Evolutionary conservation across 64 coral and sea anemone species (phyloP), one percentile per base, ranked within the genome.

Genomic region (Porites australiensis): DNA sequence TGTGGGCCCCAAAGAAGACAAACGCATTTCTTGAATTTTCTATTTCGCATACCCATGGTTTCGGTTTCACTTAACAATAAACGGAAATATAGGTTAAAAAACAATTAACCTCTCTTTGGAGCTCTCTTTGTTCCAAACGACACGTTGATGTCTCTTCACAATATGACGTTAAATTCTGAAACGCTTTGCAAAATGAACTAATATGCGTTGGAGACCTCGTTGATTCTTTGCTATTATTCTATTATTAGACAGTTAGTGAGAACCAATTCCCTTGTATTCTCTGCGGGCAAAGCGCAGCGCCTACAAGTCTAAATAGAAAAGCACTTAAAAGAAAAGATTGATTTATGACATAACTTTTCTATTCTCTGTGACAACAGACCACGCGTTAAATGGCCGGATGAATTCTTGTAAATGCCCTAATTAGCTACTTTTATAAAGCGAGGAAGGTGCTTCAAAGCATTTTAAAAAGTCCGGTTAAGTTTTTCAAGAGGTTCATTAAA

Each of bases 51-150:
- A 84, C 63, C 19, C 46, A 5, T 3, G 63, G 81, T 84, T 84
- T 65, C 43, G 81, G 81, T 84, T 84, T 84, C 81, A 84, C 18
- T 84, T 84, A 84, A 84, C 81, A 84, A 84, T 84, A 84, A 84
- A 49, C 81, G 81, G 81, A 84, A 84, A 51, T 50, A 50, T 46
- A 68, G 81, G 81, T 84, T 84, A 84, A 84, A 76, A 84, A 84
- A 84, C 81, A 47, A 84, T 84, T 84, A 84, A 84, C 81, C 81
- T 84, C 21, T 68, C 22, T 69, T 68, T 50, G 58, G 63, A 51
- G 4, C 22, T 84, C 19, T 45, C 14, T 84, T 84, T 84, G 81
- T 84, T 50, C 75, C 75, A 23, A 78, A 55, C 18, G 75, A 27
- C 50, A 49, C 37, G 27, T 84, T 84, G 81, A 84, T 84, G 50